A percentile compares a stretch with the other conserved stretches of the same genome.
phyloP scores from a whole-genome alignment of 2,797 vertebrate species.

The Spinibarbus caldwelli region DNA sequence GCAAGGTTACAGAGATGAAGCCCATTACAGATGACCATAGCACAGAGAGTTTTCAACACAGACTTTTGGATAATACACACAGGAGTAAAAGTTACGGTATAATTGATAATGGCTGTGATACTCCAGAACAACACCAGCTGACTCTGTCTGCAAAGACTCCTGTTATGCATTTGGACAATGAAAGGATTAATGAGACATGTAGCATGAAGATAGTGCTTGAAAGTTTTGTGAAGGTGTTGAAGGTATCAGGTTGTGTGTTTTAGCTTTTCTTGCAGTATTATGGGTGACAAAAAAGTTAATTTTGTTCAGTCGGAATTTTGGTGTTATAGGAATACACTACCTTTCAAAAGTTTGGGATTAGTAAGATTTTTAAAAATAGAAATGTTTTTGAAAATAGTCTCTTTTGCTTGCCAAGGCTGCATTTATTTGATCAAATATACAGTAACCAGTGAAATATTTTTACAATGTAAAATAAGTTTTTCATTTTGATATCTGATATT shows the following conservation, averaged over 20 bases:
- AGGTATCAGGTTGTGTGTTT: not conserved
- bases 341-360: not conserved
- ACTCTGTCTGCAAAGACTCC: not conserved
- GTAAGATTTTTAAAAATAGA: not conserved
- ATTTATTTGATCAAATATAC: not conserved
- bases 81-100: not conserved
- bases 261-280: not conserved
- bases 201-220: not conserved
- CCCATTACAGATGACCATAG: not conserved
- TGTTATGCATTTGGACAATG: not conserved
- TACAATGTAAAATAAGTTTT: no score
- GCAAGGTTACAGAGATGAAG: conserved; percentile 34
- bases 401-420: not conserved
- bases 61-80: not conserved
- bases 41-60: not conserved
- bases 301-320: not conserved
- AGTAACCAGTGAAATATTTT: no score
- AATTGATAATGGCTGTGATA: not conserved
- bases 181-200: not conserved
- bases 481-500: no score
- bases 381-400: not conserved
- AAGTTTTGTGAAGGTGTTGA: not conserved
- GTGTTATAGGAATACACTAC: not conserved
- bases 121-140: not conserved
- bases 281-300: not conserved